phyloP scores from a whole-genome alignment of 1,140 invertebrate species.

The Cyrtorhinus lividipennis region DNA sequence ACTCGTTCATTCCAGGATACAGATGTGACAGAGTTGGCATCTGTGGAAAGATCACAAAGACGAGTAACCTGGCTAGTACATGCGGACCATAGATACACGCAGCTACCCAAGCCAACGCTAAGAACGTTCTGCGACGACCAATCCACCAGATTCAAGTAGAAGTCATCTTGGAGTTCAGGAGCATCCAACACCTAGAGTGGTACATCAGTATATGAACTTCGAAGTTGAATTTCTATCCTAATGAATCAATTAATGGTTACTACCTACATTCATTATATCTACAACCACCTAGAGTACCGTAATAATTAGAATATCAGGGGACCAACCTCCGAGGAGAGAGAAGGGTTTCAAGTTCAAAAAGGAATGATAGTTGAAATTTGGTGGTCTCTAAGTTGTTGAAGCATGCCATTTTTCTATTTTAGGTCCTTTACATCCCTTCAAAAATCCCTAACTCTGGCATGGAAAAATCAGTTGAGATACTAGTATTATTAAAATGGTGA shows the following conservation, averaged over 20 bases:
- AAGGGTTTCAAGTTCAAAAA: too few relatives aligned
- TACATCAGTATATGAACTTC: too few relatives aligned
- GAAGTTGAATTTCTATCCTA: neutral
- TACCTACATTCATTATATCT: neutral
- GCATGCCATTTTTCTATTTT: too few relatives aligned
- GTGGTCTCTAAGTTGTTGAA: too few relatives aligned
- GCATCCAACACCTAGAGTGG: conserved; percentile 81
- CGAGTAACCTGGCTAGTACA: conserved; percentile 96
- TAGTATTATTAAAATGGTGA: too few relatives aligned
- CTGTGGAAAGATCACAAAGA: conserved; percentile 85
- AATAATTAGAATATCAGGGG: too few relatives aligned
- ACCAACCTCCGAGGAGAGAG: too few relatives aligned
- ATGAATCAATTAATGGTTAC: neutral
- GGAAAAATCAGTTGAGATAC: too few relatives aligned
- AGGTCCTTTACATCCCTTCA: too few relatives aligned
- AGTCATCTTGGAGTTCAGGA: conserved; percentile 97
- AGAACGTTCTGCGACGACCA: conserved; percentile 99
- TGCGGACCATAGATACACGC: conserved; percentile 98
- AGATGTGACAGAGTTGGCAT: conserved; percentile 92
- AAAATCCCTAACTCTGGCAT: too few relatives aligned
- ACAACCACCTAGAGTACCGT: too few relatives aligned
- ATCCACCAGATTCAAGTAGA: conserved; percentile 97
- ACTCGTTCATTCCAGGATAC: conserved; percentile 96
- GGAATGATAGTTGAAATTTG: too few relatives aligned
- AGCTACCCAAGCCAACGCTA: conserved; percentile 94